Evolutionary conservation across 2,797 vertebrate species (phyloP), one percentile per base, ranked within the genome.

Genomic region (Lagodon rhomboides): DNA sequence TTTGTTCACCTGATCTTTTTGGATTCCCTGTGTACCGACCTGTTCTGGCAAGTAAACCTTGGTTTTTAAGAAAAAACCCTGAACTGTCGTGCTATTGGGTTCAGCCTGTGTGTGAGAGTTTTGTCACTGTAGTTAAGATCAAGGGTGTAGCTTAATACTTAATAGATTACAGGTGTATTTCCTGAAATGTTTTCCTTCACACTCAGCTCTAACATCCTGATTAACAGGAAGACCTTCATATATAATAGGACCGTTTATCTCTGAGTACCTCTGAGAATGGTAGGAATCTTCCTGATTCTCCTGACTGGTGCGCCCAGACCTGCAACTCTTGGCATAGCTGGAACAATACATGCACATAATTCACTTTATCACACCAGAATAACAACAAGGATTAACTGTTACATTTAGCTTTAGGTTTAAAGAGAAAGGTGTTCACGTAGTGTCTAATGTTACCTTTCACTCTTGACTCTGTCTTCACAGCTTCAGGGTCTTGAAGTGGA

Each of bases 261-360:
- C 16, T 51, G 1, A 20, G 18, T 66, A 93, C 92, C 89, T 93
- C 65, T 88, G 41, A 87, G 22, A 5, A 90, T 15, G 10, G 67
- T 15, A 6, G 85, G 88, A 15, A 82, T 30, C 47, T 59, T 84
- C 9, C 68, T 34, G 67, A 80, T 75, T 49, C 55, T 80, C 55
- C 44, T 68, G 8, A 74, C 9, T 80, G 70, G 84, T 0, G 81
- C 69, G 15, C 76, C 65, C 43, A 92, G 4, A 49, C 22, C n/a
- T 0, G 49, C 15, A 5, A 88, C 55, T 60, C 93, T 89, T 27
- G 93, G 93, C 4, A 94, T 63, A 83, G 55, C 93, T 94, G 87
- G 1, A 27, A 8, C 34, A 69, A 51, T 12, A 38, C 12, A 44
- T 2, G 1, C 17, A 60, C 16, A 56, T 0, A 1, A 27, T 17